Conservation (phyloP, 2,888 invertebrate genomes). For the Phengaris arion region DNA sequence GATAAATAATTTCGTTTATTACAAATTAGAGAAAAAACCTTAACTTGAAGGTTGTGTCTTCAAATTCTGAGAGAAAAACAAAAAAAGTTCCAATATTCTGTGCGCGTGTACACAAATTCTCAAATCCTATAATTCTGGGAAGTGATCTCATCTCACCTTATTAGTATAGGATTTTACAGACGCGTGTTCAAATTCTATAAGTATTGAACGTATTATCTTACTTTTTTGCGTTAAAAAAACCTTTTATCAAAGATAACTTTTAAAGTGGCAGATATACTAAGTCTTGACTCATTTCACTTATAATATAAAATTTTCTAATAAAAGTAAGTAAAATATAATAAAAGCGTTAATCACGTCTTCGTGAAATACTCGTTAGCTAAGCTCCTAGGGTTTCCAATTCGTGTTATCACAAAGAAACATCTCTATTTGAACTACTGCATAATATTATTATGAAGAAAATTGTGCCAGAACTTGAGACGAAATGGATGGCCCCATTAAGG, state of each 20-base stretch:
- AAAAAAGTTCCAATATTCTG: not conserved
- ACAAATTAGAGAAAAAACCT: not conserved
- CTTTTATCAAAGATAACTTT: too few relatives aligned
- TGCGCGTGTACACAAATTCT: not conserved
- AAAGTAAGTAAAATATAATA: too few relatives aligned
- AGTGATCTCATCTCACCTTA: not conserved
- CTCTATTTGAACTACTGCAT: not conserved
- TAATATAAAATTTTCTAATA: too few relatives aligned
- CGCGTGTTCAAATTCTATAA: not conserved
- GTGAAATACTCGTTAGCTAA: not conserved
- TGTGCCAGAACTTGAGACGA: not conserved
- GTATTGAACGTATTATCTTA: not conserved
- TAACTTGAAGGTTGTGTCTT: not conserved
- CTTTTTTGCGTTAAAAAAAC: not conserved
- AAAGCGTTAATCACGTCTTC: too few relatives aligned
- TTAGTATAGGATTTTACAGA: not conserved
- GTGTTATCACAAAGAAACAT: slow-evolving; percentile 4
- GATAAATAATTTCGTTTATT: not conserved
- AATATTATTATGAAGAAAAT: not conserved
- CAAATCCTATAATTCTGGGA: not conserved
- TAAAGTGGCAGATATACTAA: too few relatives aligned
- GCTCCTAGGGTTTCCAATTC: not conserved
- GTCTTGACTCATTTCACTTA: too few relatives aligned
- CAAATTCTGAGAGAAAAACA: too few relatives aligned
- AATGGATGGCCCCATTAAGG: not conserved